Conservation (phyloP, 2,113 vertebrate genomes). For the rat (Rattus norvegicus) region GRCr8 NC_086039.1:59099501-59100000, state of each 20-base stretch:
- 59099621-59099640: neutral
- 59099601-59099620: constrained; percentile 28
- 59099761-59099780: neutral
- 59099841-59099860: constrained; percentile 38
- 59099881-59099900: constrained; percentile 9
- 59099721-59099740: neutral
- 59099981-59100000: constrained; percentile 32
- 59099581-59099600: constrained; percentile 37
- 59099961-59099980: neutral
- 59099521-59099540: neutral
- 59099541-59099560: neutral
- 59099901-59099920: constrained; percentile 23
- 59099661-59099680: neutral
- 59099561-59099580: neutral
- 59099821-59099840: constrained; percentile 15
- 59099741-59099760: neutral
- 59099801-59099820: constrained; percentile 11
- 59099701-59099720: neutral
- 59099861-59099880: constrained; percentile 28
- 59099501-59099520: neutral
- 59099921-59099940: constrained; percentile 23
- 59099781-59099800: constrained; percentile 31
- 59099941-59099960: neutral
- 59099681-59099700: neutral
- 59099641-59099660: neutral